These are phyloP conservation scores for Zelleria hepariella DNA, from an alignment of 2,888 invertebrate species.

Conservation along the genomic window DNA sequence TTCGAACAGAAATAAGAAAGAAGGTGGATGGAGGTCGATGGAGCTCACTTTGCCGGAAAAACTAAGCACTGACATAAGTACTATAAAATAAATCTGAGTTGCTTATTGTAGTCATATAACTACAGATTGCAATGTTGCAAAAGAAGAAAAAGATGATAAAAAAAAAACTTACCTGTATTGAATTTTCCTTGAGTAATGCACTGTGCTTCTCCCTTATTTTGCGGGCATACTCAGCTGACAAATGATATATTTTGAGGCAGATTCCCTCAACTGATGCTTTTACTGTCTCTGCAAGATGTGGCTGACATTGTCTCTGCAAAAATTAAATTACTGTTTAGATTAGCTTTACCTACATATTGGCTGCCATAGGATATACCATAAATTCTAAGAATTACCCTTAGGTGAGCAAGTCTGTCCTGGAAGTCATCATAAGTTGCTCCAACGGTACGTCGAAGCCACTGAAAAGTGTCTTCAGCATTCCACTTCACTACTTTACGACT, in stretches of 20 bases:
- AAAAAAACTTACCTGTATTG: slow-evolving; percentile 68
- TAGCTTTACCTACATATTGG: background rate
- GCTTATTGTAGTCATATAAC: too few species aligned
- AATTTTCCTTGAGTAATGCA: slow-evolving; percentile 88
- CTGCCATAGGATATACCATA: background rate
- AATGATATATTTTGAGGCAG: slow-evolving; percentile 92
- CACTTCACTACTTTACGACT: slow-evolving; percentile 98
- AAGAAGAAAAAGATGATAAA: background rate
- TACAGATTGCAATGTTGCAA: too few species aligned
- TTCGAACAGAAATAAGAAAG: too few species aligned
- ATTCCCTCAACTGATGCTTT: slow-evolving; percentile 96
- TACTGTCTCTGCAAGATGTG: slow-evolving; percentile 94
- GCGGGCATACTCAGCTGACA: slow-evolving; percentile 92
- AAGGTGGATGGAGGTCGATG: too few species aligned
- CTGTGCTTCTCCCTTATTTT: slow-evolving; percentile 92
- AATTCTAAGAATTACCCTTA: slow-evolving; percentile 70
- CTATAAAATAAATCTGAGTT: too few species aligned
- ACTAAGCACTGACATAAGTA: too few species aligned
- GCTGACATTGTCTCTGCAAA: slow-evolving; percentile 89
- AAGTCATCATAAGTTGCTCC: slow-evolving; percentile 96
- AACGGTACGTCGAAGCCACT: slow-evolving; percentile 93
- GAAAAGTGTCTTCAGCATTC: slow-evolving; percentile 98
- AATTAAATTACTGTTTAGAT: slow-evolving; percentile 10
- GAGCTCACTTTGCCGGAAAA: too few species aligned
- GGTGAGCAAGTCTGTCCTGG: slow-evolving; percentile 88